Percentiles rank a stretch among this genome's conserved stretches.
Evolutionary conservation across 2,113 vertebrate species (phyloP).

Genomic region (Copsychus sechellarum): DNA sequence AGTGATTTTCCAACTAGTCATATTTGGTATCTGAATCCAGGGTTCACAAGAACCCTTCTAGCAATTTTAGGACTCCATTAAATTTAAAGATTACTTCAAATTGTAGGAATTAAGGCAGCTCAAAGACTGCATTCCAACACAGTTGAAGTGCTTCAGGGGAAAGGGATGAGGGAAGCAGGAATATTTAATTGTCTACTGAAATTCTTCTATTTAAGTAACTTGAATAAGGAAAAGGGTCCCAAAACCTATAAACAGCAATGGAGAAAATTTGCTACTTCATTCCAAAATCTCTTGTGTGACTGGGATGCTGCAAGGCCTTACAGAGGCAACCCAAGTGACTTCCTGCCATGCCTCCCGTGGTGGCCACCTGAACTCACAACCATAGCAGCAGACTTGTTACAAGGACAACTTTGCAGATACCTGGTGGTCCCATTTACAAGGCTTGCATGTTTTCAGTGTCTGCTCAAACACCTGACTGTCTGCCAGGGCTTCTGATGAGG

Average conservation of each 20-base stretch:
- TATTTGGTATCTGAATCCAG: neutral
- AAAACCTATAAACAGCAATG: neutral
- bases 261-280: neutral
- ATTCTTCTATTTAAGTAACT: neutral
- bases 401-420: neutral
- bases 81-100: neutral
- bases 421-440: neutral
- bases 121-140: neutral
- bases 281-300: neutral
- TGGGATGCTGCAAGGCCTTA: neutral
- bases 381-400: neutral
- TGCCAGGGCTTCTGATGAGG: neutral
- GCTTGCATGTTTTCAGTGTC: neutral
- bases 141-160: neutral
- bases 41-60: neutral
- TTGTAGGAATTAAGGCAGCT: neutral
- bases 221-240: neutral
- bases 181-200: neutral
- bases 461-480: neutral
- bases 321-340: neutral
- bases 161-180: neutral
- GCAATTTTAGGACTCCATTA: neutral
- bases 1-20: neutral
- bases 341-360: accelerated
- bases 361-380: neutral